These are phyloP conservation scores for Choreutis nemorana DNA, from an alignment of 2,888 invertebrate genomes.

Conservation along the genomic window DNA sequence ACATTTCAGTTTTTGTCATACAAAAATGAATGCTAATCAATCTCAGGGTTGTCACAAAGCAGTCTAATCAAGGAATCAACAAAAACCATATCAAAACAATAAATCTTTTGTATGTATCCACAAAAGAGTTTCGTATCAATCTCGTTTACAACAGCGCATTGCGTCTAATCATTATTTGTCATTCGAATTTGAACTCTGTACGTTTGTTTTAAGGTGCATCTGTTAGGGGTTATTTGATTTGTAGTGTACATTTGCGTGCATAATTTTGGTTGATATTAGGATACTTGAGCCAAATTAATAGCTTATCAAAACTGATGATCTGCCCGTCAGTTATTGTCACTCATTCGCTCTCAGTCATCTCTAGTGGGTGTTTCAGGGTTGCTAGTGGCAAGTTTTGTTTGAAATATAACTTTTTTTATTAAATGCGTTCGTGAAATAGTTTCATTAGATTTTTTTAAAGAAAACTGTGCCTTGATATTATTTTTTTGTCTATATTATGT, in stretches of 20 bases:
- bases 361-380: constrained; percentile 31
- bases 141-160: constrained; percentile 18
- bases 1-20: constrained; percentile 7
- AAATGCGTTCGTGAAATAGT: too few relatives aligned
- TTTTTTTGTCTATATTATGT: too few relatives aligned
- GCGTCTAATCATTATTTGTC: too few relatives aligned
- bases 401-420: too few relatives aligned
- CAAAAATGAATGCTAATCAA: constrained; percentile 28
- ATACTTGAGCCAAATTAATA: constrained; percentile 61
- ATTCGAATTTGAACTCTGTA: constrained; percentile 12
- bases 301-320: constrained; percentile 53
- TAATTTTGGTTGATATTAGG: constrained; percentile 38
- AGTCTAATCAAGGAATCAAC: neutral
- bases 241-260: constrained; percentile 18
- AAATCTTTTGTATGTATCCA: constrained; percentile 34
- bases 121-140: constrained; percentile 47
- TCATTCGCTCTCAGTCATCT: constrained; percentile 39
- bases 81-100: constrained; percentile 20
- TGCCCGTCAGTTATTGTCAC: constrained; percentile 52
- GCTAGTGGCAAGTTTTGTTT: constrained; percentile 10
- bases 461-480: too few relatives aligned
- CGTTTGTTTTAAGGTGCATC: constrained; percentile 8
- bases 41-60: constrained; percentile 16
- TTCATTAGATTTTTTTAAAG: too few relatives aligned
- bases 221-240: constrained; percentile 4